These are phyloP conservation scores for Peromyscus polionotus DNA, from an alignment of 2,113 vertebrate genomes.

Conservation along the genomic window DNA sequence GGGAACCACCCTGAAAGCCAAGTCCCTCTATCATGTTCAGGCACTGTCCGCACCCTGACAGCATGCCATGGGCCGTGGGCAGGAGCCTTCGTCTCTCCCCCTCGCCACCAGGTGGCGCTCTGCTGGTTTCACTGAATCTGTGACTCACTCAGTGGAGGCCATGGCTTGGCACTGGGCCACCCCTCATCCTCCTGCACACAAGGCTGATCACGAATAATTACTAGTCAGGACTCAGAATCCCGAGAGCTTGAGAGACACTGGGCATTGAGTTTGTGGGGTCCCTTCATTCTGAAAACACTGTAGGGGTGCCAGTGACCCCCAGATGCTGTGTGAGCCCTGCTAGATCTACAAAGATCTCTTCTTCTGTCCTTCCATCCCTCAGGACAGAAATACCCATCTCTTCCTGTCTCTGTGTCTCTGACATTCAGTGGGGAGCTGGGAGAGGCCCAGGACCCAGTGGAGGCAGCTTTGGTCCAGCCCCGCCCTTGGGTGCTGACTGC, in stretches of 20 bases:
- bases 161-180: not conserved
- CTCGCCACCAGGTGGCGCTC: not conserved
- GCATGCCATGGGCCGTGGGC: rapidly evolving
- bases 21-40: not conserved
- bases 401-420: not conserved
- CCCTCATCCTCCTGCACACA: not conserved
- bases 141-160: not conserved
- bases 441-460: not conserved
- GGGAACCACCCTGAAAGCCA: not conserved
- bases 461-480: not conserved
- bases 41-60: not conserved
- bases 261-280: not conserved
- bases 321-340: not conserved
- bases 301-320: rapidly evolving
- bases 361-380: not conserved
- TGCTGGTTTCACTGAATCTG: not conserved
- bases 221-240: not conserved
- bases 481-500: not conserved
- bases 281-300: not conserved
- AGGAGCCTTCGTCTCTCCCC: not conserved
- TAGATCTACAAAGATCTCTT: not conserved
- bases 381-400: not conserved
- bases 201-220: not conserved
- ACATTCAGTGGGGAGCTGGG: not conserved
- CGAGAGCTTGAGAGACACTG: not conserved